Evolutionary conservation across 2,888 invertebrate genomes (phyloP).

Genomic region (Thysanoteuthis rhombus): DNA sequence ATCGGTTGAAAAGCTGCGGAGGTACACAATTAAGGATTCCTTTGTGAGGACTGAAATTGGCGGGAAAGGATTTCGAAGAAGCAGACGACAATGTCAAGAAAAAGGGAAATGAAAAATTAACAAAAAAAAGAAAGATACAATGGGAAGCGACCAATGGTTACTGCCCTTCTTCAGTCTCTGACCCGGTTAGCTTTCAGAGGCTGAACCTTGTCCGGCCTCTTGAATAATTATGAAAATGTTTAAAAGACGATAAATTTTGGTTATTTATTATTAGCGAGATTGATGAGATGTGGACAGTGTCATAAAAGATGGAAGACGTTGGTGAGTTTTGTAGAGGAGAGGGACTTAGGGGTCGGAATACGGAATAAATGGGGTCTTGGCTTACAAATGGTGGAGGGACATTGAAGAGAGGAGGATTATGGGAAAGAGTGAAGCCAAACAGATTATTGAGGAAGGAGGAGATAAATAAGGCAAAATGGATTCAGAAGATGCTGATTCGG

Average conservation of each 20-base stretch:
- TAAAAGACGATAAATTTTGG: neutral
- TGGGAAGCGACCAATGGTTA: neutral
- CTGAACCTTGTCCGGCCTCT: neutral
- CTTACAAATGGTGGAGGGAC: too few relatives aligned
- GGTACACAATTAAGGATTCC: neutral
- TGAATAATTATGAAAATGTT: neutral
- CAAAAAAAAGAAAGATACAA: too few relatives aligned
- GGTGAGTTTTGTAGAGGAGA: neutral
- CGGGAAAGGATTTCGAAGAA: neutral
- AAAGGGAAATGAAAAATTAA: neutral
- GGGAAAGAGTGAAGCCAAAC: too few relatives aligned
- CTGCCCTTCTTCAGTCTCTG: neutral
- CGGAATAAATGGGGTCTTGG: neutral
- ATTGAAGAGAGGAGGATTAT: too few relatives aligned
- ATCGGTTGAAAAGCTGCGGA: neutral
- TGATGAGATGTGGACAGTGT: neutral
- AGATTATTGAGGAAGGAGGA: too few relatives aligned
- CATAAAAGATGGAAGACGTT: neutral
- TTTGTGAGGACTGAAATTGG: neutral
- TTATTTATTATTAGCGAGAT: neutral
- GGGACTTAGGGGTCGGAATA: neutral
- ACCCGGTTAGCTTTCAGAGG: neutral
- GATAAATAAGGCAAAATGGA: too few relatives aligned
- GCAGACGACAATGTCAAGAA: neutral
- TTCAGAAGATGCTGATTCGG: too few relatives aligned